These are phyloP conservation scores for Notolepis coatsorum DNA, from an alignment of 2,797 vertebrate genomes.

Conservation along the genomic window DNA sequence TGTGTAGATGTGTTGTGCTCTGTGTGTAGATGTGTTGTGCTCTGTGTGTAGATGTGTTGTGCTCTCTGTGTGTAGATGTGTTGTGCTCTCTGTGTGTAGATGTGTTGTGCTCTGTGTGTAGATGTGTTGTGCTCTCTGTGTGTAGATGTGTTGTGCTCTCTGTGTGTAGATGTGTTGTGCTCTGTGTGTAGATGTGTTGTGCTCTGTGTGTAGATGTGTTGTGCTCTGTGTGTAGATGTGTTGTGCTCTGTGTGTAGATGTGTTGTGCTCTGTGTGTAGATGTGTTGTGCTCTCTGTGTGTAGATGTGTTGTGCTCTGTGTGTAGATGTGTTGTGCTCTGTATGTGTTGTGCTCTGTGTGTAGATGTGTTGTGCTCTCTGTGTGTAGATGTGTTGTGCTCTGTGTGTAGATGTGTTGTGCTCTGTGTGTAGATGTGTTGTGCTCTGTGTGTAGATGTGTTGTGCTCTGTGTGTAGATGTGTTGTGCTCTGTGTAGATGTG, in stretches of 20 bases:
- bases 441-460: too few species aligned
- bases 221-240: not conserved
- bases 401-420: too few species aligned
- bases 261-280: not conserved
- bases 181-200: not conserved
- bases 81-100: not conserved
- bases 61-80: not conserved
- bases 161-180: too few species aligned
- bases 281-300: constrained; percentile 1
- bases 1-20: too few species aligned
- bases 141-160: not conserved
- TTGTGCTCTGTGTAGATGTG: constrained; percentile 19
- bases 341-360: constrained; percentile 8
- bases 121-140: too few species aligned
- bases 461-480: not conserved
- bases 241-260: constrained; percentile 19
- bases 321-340: constrained; percentile 1
- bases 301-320: constrained; percentile 14
- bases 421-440: not conserved
- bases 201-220: too few species aligned
- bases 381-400: not conserved
- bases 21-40: not conserved
- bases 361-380: not conserved
- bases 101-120: constrained; percentile 10
- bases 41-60: too few species aligned